Base-by-base conservation (phyloP, 2,113 vertebrate genomes). In the Centropristis striata region DNA sequence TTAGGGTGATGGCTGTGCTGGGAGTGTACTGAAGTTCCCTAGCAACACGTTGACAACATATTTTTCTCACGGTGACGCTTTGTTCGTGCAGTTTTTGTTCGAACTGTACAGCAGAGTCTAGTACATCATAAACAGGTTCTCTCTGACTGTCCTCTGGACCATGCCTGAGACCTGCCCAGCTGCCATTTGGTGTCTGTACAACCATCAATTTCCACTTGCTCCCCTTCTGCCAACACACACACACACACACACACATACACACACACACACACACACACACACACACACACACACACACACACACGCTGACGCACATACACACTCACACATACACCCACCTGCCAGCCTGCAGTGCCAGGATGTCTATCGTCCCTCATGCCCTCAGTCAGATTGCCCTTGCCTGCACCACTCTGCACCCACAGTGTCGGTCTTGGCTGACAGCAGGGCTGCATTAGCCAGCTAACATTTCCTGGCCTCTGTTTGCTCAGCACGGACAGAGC, bases 401-500 rank as follows among this genome's bases (percentile, higher is more conserved):
- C 78, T 63, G 60, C 73, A 49, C 59, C 37, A 4, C 50, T 83
- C 63, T 59, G 69, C 66, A 28, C 73, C 71, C 76, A 54, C 81
- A 42, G 77, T 75, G 90, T 84, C 83, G 57, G 78, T 79, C 60
- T 71, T 76, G 83, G 83, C 82, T 71, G 81, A 69, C 89, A 81
- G 72, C 84, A 65, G 78, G 71, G 53, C 46, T 44, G n/a, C 25
- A 72, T 83, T 63, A 81, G 73, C 85, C 86, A 88, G 86, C 79
- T 76, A 78, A 76, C 85, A 64, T 70, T 83, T 87, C 60, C 85
- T 87, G 83, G 84, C 81, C 54, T 51, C 64, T 86, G 46, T 84
- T 70, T 71, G 71, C 50, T 84, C 75, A 77, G 72, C 54, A 10
- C 47, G 44, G 61, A 47, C 67, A 60, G 70, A 65, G 80, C 75